Evolutionary conservation across 2,888 invertebrate species (phyloP).

Genomic region (Eupithecia dodoneata): DNA sequence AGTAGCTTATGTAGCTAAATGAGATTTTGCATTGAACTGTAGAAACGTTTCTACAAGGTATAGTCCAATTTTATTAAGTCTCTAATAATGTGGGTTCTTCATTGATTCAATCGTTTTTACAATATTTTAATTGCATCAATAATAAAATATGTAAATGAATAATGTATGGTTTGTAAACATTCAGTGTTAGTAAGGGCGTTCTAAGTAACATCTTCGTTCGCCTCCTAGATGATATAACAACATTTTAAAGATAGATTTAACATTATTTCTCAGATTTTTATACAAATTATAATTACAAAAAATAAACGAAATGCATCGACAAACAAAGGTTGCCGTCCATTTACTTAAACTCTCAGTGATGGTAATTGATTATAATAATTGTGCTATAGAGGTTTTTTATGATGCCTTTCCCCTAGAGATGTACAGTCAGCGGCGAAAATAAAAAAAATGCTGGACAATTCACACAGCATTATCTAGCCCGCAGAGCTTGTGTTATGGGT

Average conservation of each 20-base stretch:
- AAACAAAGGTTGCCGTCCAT: conserved; percentile 30
- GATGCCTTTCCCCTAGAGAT: background rate
- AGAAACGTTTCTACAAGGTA: background rate
- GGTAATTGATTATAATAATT: conserved; percentile 13
- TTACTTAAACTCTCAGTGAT: conserved; percentile 9
- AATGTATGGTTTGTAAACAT: no score
- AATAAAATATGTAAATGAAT: background rate
- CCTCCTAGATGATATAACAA: background rate
- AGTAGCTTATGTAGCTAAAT: background rate
- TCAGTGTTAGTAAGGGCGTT: background rate
- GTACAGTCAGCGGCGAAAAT: background rate
- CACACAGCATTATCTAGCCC: no score
- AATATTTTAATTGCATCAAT: background rate
- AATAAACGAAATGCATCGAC: conserved; percentile 24
- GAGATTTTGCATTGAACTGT: background rate
- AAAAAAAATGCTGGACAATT: no score
- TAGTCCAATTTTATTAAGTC: background rate
- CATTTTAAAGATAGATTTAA: background rate
- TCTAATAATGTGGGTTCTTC: background rate
- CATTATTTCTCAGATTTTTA: background rate
- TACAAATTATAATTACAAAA: conserved; percentile 8
- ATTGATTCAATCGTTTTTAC: background rate
- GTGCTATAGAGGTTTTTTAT: background rate
- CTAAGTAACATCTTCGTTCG: background rate
- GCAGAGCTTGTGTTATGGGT: no score